These are phyloP conservation scores for Rhegmatorhina hoffmannsi DNA, from an alignment of 2,113 vertebrate genomes.

Conservation along the genomic window DNA sequence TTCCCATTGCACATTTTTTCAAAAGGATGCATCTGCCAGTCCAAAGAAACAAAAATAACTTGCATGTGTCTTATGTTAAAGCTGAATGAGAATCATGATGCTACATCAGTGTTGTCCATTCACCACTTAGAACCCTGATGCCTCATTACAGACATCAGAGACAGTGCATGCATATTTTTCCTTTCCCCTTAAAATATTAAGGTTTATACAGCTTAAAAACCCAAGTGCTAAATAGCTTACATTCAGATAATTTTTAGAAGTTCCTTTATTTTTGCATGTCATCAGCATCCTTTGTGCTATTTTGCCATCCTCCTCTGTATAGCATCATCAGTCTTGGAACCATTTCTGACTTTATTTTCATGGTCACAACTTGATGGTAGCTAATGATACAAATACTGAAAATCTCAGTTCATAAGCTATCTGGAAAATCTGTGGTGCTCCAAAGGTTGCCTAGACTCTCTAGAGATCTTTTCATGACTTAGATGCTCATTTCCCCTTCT, in stretches of 20 bases:
- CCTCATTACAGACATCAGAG: not conserved
- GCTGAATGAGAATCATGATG: not conserved
- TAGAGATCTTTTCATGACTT: not conserved
- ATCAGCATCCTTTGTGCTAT: not conserved
- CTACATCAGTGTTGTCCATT: not conserved
- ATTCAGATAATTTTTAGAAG: not conserved
- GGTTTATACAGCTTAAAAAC: not conserved
- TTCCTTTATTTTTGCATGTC: not conserved
- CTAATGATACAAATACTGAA: not conserved
- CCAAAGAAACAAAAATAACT: slow-evolving; percentile 39
- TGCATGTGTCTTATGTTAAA: slow-evolving; percentile 49
- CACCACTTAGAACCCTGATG: not conserved
- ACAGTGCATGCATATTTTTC: not conserved
- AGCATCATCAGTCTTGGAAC: not conserved
- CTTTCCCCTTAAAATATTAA: not conserved
- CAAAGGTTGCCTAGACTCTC: not conserved
- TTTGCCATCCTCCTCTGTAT: not conserved
- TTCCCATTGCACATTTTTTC: slow-evolving; percentile 39
- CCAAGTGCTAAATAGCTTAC: not conserved
- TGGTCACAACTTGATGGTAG: not conserved
- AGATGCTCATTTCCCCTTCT: not conserved
- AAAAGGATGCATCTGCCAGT: slow-evolving; percentile 31
- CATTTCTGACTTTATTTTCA: not conserved
- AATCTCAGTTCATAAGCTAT: not conserved
- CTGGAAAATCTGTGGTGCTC: not conserved